These are phyloP conservation scores for Pentamera pediparva DNA, from an alignment of 53 echinoderm and acorn worm species.

Conservation along the genomic window DNA sequence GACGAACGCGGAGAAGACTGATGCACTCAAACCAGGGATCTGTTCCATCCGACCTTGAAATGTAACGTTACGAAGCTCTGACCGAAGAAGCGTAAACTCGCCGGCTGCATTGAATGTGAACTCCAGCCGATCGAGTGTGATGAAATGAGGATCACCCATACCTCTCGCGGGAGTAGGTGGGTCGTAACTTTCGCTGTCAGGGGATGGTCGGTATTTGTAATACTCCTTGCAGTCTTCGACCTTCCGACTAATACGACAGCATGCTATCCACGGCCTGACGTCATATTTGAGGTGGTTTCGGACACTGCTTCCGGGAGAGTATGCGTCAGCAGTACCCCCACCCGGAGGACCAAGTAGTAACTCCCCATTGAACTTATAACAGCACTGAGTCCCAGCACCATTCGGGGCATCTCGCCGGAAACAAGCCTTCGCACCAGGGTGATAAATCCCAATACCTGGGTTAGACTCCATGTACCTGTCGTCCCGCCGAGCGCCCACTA, in stretches of 20 bases:
- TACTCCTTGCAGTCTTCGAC: slow-evolving; percentile 27
- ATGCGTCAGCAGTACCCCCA: slow-evolving; percentile 50
- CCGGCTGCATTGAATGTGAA: slow-evolving; percentile 59
- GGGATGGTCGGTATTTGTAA: slow-evolving; percentile 44
- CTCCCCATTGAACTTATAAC: slow-evolving; percentile 28
- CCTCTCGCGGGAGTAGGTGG: slow-evolving; percentile 40
- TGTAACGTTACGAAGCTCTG: slow-evolving; percentile 37
- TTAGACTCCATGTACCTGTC: slow-evolving; percentile 17
- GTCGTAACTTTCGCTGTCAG: slow-evolving; percentile 36
- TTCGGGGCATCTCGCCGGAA: slow-evolving; percentile 19
- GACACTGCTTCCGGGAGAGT: neutral
- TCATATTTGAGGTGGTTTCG: slow-evolving; percentile 29
- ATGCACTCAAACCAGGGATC: slow-evolving; percentile 33
- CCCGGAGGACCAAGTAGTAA: slow-evolving; percentile 40
- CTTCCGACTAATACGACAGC: slow-evolving; percentile 21
- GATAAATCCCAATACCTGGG: slow-evolving; percentile 5
- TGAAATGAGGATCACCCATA: slow-evolving; percentile 49
- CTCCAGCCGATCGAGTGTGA: slow-evolving; percentile 38
- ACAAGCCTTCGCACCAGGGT: slow-evolving; percentile 35
- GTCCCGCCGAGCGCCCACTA: slow-evolving; percentile 23
- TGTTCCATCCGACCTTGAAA: slow-evolving; percentile 61
- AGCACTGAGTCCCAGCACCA: slow-evolving; percentile 50
- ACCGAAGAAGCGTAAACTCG: slow-evolving; percentile 49
- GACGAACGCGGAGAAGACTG: slow-evolving; percentile 48
- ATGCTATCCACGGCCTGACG: slow-evolving; percentile 43